Evolutionary conservation across 2,797 vertebrate genomes (phyloP).

Genomic region (Neosilurus mollespiculum): DNA sequence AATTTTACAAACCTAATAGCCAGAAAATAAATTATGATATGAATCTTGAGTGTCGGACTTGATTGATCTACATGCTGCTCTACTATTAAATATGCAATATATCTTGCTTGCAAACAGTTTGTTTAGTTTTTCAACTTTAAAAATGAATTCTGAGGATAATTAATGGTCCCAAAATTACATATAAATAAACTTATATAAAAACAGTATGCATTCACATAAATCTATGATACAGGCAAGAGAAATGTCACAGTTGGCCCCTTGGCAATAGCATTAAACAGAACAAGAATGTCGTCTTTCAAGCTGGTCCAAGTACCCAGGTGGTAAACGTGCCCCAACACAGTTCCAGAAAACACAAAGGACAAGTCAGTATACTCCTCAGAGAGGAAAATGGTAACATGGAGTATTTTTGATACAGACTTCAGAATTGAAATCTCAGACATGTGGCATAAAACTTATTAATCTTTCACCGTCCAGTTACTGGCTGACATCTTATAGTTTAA

Average conservation of each 20-base stretch:
- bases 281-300: constrained; percentile 11
- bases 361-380: not conserved
- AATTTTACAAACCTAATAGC: not conserved
- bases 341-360: constrained; percentile 22
- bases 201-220: not conserved
- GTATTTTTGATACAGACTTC: not conserved
- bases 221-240: constrained; percentile 10
- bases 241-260: not conserved
- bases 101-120: not conserved
- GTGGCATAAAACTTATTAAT: not conserved
- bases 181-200: not conserved
- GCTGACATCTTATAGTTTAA: not conserved
- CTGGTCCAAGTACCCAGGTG: not conserved
- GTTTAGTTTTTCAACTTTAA: too few species aligned
- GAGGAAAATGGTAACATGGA: not conserved
- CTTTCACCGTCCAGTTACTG: not conserved
- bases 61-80: not conserved
- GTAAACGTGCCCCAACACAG: constrained; percentile 6
- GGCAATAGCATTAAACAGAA: constrained; percentile 12
- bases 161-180: too few species aligned
- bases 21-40: constrained; percentile 11
- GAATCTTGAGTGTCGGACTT: not conserved
- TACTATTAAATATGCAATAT: not conserved
- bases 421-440: not conserved
- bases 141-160: too few species aligned